Evolutionary conservation across 2,888 invertebrate species (phyloP).

Genomic region (Philonicus albiceps): DNA sequence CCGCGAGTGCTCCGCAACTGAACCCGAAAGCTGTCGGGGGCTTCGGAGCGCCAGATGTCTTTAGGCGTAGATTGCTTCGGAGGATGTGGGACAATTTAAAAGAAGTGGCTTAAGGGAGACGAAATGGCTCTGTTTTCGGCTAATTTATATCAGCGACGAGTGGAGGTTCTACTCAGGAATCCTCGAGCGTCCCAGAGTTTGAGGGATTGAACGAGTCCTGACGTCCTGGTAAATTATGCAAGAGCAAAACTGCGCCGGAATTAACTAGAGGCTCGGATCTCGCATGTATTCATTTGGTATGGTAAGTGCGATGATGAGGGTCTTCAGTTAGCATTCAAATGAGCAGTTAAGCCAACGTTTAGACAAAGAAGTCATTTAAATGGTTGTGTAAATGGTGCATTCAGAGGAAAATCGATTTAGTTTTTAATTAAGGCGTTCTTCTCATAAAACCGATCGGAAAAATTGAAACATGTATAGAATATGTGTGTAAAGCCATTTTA

Average conservation of each 20-base stretch:
- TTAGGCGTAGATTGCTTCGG: background rate
- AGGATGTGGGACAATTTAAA: background rate
- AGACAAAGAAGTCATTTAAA: background rate
- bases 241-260: background rate
- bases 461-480: no score
- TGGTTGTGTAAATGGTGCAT: background rate
- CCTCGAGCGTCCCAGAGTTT: background rate
- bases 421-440: no score
- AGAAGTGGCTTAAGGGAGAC: background rate
- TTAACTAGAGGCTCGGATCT: background rate
- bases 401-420: background rate
- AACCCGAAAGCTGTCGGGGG: background rate
- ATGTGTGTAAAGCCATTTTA: no score
- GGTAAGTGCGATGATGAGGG: background rate
- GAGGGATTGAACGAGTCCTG: background rate
- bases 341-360: background rate
- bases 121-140: background rate
- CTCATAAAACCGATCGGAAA: no score
- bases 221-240: background rate
- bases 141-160: background rate
- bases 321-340: background rate
- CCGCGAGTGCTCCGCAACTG: background rate
- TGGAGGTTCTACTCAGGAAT: background rate
- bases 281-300: background rate
- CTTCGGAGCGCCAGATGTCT: background rate